Evolutionary conservation across 2,888 invertebrate genomes (phyloP).

Genomic region (Xylophagus ater): DNA sequence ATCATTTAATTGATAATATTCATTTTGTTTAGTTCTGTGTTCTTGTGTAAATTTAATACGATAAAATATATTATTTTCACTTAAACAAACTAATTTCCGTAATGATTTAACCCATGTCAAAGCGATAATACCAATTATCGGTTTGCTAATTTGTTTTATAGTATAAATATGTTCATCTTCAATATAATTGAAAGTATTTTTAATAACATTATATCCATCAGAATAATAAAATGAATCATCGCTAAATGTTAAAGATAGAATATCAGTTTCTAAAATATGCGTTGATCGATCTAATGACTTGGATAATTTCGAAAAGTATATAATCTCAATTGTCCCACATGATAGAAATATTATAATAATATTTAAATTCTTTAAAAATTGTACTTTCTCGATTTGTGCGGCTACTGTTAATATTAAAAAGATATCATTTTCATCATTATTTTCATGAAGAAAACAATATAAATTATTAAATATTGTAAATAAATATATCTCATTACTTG

Average conservation of each 20-base stretch:
- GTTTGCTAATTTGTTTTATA: conserved; percentile 23
- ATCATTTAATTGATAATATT: conserved; percentile 1
- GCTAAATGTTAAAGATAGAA: conserved; percentile 10
- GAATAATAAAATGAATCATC: conserved; percentile 18
- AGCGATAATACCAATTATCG: conserved; percentile 29
- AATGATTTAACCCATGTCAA: conserved; percentile 29
- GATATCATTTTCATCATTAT: conserved; percentile 6
- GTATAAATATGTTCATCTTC: conserved; percentile 21
- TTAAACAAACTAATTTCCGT: conserved; percentile 30
- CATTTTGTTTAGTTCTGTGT: not conserved
- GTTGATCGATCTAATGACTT: conserved; percentile 19
- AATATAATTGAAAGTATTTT: conserved; percentile 25
- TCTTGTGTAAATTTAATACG: conserved; percentile 19
- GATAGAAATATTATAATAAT: conserved; percentile 27
- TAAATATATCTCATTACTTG: conserved; percentile 24
- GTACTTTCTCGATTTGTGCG: conserved; percentile 9
- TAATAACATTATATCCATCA: conserved; percentile 26
- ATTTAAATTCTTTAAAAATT: conserved; percentile 17
- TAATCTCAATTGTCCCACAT: conserved; percentile 32
- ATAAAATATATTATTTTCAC: conserved; percentile 35
- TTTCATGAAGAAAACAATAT: conserved; percentile 23
- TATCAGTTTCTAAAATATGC: conserved; percentile 8
- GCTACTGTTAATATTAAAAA: conserved; percentile 8
- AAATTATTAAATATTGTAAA: conserved; percentile 30
- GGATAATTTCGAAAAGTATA: conserved; percentile 26